Conservation (phyloP, 1,140 invertebrate genomes). For the Octopus bimaculoides region DNA sequence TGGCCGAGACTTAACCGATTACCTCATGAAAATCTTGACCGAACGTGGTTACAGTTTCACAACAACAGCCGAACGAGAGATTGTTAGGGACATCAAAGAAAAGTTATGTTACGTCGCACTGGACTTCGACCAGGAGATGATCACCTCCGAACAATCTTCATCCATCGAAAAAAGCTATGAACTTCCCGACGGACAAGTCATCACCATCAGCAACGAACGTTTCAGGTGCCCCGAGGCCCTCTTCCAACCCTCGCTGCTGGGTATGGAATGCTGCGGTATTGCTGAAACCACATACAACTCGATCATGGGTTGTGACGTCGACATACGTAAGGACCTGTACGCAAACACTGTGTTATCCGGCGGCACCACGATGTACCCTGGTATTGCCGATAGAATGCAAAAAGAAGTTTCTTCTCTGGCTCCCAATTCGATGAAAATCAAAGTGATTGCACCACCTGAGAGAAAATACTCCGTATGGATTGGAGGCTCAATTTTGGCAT, state of each 20-base stretch:
- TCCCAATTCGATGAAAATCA: no score
- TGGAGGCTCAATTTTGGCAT: no score
- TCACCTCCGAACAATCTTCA: conserved; percentile 70
- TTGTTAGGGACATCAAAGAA: not conserved
- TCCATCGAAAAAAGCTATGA: conserved; percentile 55
- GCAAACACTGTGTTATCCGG: no score
- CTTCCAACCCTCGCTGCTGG: conserved; percentile 67
- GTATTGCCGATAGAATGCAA: no score
- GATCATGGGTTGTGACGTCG: no score
- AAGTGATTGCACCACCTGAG: no score
- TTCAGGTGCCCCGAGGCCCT: conserved; percentile 61
- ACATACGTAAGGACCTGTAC: no score
- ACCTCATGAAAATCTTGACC: conserved; percentile 1
- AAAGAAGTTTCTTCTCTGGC: no score
- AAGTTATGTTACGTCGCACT: conserved; percentile 62
- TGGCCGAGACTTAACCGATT: not conserved
- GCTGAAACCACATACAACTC: conserved; percentile 61
- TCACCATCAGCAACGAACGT: conserved; percentile 90
- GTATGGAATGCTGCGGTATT: conserved; percentile 49
- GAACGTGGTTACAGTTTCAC: not conserved
- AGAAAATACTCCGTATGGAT: no score
- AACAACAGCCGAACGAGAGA: not conserved
- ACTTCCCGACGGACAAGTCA: conserved; percentile 65
- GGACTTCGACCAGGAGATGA: conserved; percentile 95
- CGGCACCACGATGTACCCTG: no score